Evolutionary conservation across 2,888 invertebrate species (phyloP).

Genomic region (Pherbina coryleti): DNA sequence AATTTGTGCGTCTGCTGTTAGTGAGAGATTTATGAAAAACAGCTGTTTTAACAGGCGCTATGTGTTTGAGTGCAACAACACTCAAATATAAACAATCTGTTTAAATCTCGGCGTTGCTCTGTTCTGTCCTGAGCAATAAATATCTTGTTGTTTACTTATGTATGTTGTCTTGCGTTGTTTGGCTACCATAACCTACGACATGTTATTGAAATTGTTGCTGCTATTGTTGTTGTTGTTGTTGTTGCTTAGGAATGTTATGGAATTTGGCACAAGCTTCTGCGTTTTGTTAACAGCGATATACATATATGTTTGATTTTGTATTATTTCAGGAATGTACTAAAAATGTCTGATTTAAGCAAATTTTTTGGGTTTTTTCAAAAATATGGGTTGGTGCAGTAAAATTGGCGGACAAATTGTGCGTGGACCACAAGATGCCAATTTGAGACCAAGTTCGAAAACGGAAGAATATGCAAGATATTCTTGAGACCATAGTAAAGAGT

Average conservation of each 20-base stretch:
- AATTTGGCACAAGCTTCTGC: background rate
- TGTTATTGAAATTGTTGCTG: background rate
- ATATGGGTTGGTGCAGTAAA: too few relatives aligned
- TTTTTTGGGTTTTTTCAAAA: too few relatives aligned
- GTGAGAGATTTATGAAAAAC: background rate
- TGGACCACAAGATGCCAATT: too few relatives aligned
- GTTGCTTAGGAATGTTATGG: background rate
- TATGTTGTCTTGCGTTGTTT: background rate
- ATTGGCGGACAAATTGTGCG: too few relatives aligned
- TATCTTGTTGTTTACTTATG: background rate
- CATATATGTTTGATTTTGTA: background rate
- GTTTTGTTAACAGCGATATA: background rate
- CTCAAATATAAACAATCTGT: too few relatives aligned
- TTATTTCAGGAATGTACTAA: background rate
- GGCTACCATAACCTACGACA: slow-evolving; percentile 23
- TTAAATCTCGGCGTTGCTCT: background rate
- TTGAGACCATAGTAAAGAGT: too few relatives aligned
- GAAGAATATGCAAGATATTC: too few relatives aligned
- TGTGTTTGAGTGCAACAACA: background rate
- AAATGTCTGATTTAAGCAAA: too few relatives aligned
- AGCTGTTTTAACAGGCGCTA: background rate
- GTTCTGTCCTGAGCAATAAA: background rate
- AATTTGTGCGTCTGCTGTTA: background rate
- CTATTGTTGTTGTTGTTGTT: background rate
- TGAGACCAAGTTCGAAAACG: too few relatives aligned